These are phyloP conservation scores for Caerostris darwini DNA, from an alignment of 1,140 invertebrate species.

Conservation along the genomic window DNA sequence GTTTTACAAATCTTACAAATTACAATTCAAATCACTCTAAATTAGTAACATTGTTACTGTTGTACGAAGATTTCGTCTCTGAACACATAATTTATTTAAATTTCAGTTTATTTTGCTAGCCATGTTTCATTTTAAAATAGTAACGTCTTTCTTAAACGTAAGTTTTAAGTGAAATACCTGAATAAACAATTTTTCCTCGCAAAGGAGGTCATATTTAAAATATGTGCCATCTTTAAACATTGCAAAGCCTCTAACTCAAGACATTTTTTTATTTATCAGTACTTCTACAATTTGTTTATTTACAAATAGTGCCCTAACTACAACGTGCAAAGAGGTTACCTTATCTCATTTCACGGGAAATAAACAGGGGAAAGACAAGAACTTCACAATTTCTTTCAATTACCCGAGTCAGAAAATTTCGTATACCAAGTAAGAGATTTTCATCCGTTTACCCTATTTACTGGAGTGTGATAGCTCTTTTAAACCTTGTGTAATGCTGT, in stretches of 20 bases:
- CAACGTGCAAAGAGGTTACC: not conserved
- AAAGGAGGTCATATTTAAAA: not conserved
- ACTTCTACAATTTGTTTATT: not conserved
- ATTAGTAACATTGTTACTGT: not conserved
- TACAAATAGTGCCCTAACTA: not conserved
- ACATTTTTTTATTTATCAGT: not conserved
- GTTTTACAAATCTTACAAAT: too few relatives aligned
- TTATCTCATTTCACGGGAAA: not conserved
- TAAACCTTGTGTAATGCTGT: not conserved
- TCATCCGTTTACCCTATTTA: conserved; percentile 1
- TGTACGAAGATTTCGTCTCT: not conserved
- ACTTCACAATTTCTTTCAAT: not conserved
- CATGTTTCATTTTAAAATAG: not conserved
- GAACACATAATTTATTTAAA: not conserved
- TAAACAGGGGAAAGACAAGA: not conserved
- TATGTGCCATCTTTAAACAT: not conserved
- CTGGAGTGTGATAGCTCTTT: not conserved
- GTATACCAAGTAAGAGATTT: not conserved
- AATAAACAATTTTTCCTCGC: not conserved
- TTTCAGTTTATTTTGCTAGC: not conserved
- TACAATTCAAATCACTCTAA: too few relatives aligned
- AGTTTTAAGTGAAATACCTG: not conserved
- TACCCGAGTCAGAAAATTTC: not conserved
- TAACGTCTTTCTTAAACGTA: not conserved
- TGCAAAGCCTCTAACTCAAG: not conserved